These are phyloP conservation scores for Drosophila repletoides DNA, from an alignment of 1,140 invertebrate species.

Conservation along the genomic window DNA sequence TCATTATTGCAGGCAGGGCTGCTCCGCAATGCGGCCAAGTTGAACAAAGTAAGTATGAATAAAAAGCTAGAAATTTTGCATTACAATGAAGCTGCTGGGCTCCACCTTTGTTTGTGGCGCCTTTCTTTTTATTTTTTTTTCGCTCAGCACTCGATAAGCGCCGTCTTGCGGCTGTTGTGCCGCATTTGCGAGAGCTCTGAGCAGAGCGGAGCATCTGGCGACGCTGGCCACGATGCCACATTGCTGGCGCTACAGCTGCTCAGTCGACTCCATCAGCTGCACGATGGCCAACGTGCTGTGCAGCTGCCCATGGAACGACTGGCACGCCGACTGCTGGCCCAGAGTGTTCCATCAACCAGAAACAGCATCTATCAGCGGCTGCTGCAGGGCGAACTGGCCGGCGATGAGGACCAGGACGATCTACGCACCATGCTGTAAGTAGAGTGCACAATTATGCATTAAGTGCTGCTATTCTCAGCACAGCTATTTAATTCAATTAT, in stretches of 20 bases:
- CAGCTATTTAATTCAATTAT: constrained; percentile 29
- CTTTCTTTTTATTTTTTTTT: not conserved
- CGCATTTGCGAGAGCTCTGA: constrained; percentile 36
- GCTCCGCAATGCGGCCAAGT: constrained; percentile 40
- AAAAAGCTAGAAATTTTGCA: constrained; percentile 38
- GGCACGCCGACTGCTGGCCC: constrained; percentile 42
- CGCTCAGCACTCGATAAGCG: constrained; percentile 59
- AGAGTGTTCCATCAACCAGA: constrained; percentile 32
- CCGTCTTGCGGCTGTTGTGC: constrained; percentile 55
- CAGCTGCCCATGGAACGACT: constrained; percentile 60
- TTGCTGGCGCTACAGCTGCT: constrained; percentile 59
- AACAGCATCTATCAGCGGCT: constrained; percentile 48
- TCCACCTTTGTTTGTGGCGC: constrained; percentile 4
- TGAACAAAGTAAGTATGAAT: constrained; percentile 58
- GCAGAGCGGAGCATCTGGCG: constrained; percentile 1
- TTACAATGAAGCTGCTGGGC: constrained; percentile 40
- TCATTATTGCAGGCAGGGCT: constrained; percentile 70
- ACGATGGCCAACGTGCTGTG: constrained; percentile 48
- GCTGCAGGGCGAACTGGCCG: constrained; percentile 49
- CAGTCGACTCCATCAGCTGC: constrained; percentile 62
- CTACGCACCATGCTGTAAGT: constrained; percentile 63
- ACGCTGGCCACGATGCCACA: constrained; percentile 3
- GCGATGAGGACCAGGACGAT: constrained; percentile 55
- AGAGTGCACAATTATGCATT: constrained; percentile 25
- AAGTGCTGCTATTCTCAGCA: constrained; percentile 7